Evolutionary conservation across 2,113 vertebrate species (phyloP), one percentile per base, ranked within the genome.

Genomic region (Entelurus aequoreus): DNA sequence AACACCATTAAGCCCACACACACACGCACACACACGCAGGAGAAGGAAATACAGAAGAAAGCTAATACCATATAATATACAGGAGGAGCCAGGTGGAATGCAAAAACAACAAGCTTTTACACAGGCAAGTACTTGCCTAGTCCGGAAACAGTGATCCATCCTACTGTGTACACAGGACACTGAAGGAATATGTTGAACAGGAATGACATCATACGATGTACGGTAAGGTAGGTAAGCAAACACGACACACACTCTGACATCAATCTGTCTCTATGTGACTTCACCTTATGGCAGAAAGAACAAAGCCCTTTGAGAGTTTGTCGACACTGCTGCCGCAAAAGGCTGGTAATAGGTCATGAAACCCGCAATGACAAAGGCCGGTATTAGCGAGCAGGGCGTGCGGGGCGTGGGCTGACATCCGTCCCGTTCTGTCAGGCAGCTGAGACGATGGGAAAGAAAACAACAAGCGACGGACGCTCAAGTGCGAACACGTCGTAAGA

Each of bases 41-140:
- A 65, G 58, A 78, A 67, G 66, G 69, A 58, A 59, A 65, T 65
- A 62, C 48, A 21, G 44, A 61, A 61, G 74, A 57, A 79, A 77
- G 75, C 82, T 86, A 84, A 85, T 81, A 83, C 77, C 86, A 81
- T 82, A 83, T 77, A 80, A 82, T 83, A 81, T 58, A 40, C 59
- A 68, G 74, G 53, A 69, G 53, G 70, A 76, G 77, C 69, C 56
- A 75, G 74, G 58, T 73, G 82, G 87, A 88, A 86, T 84, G 81
- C 74, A 81, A 83, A 79, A 87, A 86, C 81, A 87, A 86, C 81
- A 84, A 78, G 69, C 70, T 71, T 79, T 80, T 78, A 8, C 69
- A 80, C 84, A 86, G 76, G 87, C 74, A 67, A 69, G 67, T 52
- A 81, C 87, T 84, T 66, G 87, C 71, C 81, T 76, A 74, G 50